Evolutionary conservation across 2,113 vertebrate species (phyloP).

Genomic region (Amphiprion percula): DNA sequence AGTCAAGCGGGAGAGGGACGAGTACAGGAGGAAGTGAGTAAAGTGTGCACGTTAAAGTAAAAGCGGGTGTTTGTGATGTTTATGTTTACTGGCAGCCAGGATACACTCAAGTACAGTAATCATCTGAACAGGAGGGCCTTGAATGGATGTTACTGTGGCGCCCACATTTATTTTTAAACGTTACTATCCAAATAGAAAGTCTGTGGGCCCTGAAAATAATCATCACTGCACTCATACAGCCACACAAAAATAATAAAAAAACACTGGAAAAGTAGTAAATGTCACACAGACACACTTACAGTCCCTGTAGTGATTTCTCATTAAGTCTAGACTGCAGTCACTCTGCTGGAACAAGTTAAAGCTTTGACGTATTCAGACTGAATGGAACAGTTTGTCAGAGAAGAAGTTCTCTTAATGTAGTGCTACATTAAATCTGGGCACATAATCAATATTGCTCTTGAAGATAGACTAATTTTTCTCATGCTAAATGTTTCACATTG

Average conservation of each 20-base stretch:
- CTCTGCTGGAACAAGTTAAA: background rate
- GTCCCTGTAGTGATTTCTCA: background rate
- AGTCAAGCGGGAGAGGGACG: slow-evolving; percentile 88
- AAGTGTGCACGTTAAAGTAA: background rate
- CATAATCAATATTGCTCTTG: slow-evolving; percentile 12
- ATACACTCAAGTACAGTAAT: no score
- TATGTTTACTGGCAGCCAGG: background rate
- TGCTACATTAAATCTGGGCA: slow-evolving; percentile 11
- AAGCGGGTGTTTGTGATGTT: background rate
- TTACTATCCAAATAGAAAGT: no score
- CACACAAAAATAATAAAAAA: no score
- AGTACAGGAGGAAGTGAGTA: slow-evolving; percentile 86
- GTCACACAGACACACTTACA: no score
- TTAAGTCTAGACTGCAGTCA: background rate
- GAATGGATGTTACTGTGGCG: background rate
- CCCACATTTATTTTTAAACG: background rate
- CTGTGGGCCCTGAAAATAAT: background rate
- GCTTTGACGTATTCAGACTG: slow-evolving; percentile 34
- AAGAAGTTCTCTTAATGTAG: slow-evolving; percentile 12
- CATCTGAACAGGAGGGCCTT: background rate
- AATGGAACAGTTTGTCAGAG: slow-evolving; percentile 24
- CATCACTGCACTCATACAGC: background rate
- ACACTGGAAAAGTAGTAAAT: no score
- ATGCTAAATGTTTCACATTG: background rate
- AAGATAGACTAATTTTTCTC: background rate